Conservation (phyloP, 2,888 invertebrate genomes). For the Smittia aterrima region DNA sequence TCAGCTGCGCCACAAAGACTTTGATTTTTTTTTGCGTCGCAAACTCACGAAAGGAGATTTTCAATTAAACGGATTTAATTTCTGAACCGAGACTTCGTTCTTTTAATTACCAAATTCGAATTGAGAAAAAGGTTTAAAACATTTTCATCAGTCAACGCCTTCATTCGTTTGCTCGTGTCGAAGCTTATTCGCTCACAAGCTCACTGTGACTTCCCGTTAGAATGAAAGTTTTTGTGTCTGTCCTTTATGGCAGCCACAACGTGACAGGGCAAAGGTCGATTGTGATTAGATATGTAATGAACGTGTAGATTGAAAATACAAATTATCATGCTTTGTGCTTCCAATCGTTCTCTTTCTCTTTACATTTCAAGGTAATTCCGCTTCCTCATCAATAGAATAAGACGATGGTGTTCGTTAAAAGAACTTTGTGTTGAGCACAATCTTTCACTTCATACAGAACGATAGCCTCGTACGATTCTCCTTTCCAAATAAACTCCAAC, state of each 20-base stretch:
- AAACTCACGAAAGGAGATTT: no score
- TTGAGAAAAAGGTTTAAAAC: no score
- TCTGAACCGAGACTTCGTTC: no score
- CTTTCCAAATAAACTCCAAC: neutral
- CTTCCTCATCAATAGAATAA: conserved; percentile 2
- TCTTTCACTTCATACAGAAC: neutral
- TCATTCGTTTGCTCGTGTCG: no score
- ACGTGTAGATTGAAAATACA: neutral
- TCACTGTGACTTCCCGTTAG: no score
- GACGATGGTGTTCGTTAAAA: neutral
- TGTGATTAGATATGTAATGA: neutral
- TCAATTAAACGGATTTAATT: no score
- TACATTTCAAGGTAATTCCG: conserved; percentile 23
- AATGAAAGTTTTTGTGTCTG: no score
- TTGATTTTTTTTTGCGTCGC: no score
- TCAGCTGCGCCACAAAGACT: no score
- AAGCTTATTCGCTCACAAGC: no score
- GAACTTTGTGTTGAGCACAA: neutral
- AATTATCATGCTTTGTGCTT: neutral
- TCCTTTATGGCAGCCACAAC: neutral
- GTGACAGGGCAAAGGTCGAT: neutral
- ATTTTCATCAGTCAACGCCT: no score
- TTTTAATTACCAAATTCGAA: no score
- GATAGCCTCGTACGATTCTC: neutral
- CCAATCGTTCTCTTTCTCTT: neutral